These are phyloP conservation scores for Falco biarmicus DNA, from an alignment of 2,797 vertebrate species.

Conservation along the genomic window DNA sequence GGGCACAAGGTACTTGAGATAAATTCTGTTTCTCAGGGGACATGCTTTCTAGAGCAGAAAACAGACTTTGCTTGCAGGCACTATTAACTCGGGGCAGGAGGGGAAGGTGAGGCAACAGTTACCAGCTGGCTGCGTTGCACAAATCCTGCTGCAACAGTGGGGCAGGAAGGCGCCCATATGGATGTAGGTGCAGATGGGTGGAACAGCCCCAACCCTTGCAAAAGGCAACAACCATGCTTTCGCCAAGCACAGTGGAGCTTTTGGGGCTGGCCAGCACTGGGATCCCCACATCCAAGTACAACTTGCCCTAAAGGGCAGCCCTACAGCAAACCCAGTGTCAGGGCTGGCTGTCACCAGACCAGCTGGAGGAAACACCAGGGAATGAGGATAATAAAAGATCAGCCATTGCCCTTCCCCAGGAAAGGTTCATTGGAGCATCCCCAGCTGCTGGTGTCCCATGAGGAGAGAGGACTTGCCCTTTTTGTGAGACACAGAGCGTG, in stretches of 20 bases:
- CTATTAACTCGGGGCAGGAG: neutral
- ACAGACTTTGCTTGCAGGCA: neutral
- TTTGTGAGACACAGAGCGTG: neutral
- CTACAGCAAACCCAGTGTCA: neutral
- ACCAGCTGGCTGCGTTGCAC: neutral
- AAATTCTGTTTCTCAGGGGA: neutral
- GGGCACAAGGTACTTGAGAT: neutral
- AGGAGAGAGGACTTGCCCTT: neutral
- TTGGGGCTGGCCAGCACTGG: neutral
- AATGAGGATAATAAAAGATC: neutral
- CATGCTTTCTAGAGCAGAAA: neutral
- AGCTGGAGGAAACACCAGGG: rapidly evolving
- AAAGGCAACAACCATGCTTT: neutral
- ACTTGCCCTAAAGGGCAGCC: neutral
- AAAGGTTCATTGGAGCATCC: neutral
- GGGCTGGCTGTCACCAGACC: neutral
- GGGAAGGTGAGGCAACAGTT: neutral
- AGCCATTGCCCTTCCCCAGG: neutral
- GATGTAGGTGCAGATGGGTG: neutral
- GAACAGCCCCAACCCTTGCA: neutral
- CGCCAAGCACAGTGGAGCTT: neutral
- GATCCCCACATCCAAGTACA: neutral
- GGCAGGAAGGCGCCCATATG: neutral
- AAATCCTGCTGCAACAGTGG: neutral
- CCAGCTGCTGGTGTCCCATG: neutral